These are phyloP conservation scores for Aporophyla nigra DNA, from an alignment of 2,888 invertebrate species.

Conservation along the genomic window DNA sequence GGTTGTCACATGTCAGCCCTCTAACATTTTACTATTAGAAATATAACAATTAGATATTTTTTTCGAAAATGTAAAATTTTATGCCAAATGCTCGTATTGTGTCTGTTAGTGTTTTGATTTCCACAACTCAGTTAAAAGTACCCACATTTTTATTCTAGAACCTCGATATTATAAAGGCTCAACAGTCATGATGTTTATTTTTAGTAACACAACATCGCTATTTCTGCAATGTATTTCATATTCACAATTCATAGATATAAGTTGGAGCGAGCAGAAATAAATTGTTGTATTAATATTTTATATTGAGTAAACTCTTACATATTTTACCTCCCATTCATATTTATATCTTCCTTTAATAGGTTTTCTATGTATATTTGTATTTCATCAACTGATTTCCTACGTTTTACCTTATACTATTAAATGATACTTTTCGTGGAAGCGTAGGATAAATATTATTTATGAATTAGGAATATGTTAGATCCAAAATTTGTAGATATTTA, in stretches of 20 bases:
- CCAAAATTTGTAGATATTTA: background rate
- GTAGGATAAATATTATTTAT: conserved; percentile 34
- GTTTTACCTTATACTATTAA: conserved; percentile 12
- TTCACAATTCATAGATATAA: background rate
- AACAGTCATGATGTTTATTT: background rate
- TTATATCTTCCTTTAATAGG: conserved; percentile 12
- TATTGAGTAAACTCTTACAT: conserved; percentile 7
- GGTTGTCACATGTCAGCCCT: background rate
- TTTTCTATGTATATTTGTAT: conserved; percentile 40
- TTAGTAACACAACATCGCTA: background rate
- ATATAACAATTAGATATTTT: too few species aligned
- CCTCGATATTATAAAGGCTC: background rate
- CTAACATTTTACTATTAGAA: too few species aligned
- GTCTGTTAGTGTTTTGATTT: background rate
- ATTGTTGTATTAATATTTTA: conserved; percentile 35
- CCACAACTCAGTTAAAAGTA: background rate
- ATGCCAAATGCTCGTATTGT: too few species aligned
- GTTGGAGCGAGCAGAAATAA: conserved; percentile 8
- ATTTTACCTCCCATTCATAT: conserved; percentile 13
- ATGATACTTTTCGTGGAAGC: conserved; percentile 14
- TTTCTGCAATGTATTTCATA: background rate
- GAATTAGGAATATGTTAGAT: conserved; percentile 6
- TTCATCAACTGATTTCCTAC: conserved; percentile 17
- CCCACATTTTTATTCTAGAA: background rate
- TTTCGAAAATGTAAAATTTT: too few species aligned